Conservation (phyloP, 2,797 vertebrate genomes). For the Gambusia yucatana region DNA sequence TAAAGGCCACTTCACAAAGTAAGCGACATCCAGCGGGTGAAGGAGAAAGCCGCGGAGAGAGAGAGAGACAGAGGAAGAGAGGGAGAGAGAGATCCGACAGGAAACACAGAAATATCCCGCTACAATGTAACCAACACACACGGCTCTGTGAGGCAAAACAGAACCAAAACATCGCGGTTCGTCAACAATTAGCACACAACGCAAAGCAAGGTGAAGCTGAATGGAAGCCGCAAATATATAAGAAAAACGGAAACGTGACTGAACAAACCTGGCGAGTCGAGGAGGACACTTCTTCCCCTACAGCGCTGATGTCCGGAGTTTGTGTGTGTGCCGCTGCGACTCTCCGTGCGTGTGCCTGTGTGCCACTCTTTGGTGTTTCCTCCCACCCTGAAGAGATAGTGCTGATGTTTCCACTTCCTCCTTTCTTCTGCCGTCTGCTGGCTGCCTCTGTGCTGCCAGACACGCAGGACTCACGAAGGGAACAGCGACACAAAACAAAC, state of each 20-base stretch:
- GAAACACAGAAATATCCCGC: constrained; percentile 9
- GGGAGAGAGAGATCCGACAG: neutral
- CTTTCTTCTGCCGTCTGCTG: constrained; percentile 80
- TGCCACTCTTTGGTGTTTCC: constrained; percentile 48
- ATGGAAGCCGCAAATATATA: neutral
- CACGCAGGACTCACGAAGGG: constrained; percentile 15
- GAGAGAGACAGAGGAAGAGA: neutral
- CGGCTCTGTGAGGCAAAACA: constrained; percentile 23
- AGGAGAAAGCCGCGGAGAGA: neutral
- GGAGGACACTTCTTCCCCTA: constrained; percentile 64
- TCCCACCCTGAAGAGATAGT: constrained; percentile 61
- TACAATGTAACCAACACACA: constrained; percentile 19
- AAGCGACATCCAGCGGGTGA: constrained; percentile 9
- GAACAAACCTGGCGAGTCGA: constrained; percentile 76
- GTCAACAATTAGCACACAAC: constrained; percentile 26
- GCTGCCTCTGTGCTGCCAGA: constrained; percentile 61
- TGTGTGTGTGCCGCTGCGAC: constrained; percentile 15
- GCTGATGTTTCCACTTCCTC: constrained; percentile 86
- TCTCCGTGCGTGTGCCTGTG: constrained; percentile 29
- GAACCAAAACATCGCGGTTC: constrained; percentile 22
- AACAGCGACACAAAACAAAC: neutral
- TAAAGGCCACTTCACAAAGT: constrained; percentile 46
- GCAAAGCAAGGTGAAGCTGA: constrained; percentile 16
- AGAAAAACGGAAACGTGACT: neutral
- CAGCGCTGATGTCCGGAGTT: constrained; percentile 74